Percentiles rank a stretch among this genome's conserved stretches.
These are phyloP conservation scores for Mamestra configurata DNA, from an alignment of 1,140 invertebrate genomes.

Conservation along the genomic window DNA sequence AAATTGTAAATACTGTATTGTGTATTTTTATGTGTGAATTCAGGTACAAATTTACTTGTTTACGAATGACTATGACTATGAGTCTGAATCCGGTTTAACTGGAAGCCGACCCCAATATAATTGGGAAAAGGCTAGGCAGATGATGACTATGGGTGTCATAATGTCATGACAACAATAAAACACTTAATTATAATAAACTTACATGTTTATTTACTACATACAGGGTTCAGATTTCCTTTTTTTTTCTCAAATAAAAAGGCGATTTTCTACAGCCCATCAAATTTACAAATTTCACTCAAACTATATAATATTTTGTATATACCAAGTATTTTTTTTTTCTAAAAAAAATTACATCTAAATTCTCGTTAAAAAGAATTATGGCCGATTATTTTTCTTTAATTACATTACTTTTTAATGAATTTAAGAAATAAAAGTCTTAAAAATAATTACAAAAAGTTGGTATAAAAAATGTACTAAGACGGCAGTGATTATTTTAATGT, in stretches of 20 bases:
- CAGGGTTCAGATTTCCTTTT: conserved; percentile 70
- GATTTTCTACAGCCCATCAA: conserved; percentile 73
- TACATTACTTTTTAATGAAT: conserved; percentile 51
- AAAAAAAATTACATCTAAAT: conserved; percentile 65
- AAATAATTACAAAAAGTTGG: conserved; percentile 32
- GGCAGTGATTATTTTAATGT: neutral
- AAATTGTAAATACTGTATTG: no score
- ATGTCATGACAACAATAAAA: conserved; percentile 9
- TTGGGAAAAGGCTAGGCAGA: no score
- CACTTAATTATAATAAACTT: conserved; percentile 76
- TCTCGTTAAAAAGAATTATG: conserved; percentile 64
- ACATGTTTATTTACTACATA: conserved; percentile 82
- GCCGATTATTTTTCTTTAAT: conserved; percentile 58
- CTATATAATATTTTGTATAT: conserved; percentile 51
- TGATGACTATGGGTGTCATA: no score
- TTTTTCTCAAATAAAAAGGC: conserved; percentile 69
- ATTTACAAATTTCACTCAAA: conserved; percentile 67
- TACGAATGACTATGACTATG: no score
- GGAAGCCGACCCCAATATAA: no score
- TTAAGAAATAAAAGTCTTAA: conserved; percentile 51
- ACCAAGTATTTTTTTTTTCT: conserved; percentile 54
- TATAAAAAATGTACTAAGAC: conserved; percentile 7
- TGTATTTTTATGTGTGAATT: no score
- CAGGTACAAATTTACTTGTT: no score
- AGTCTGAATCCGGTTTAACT: no score